Evolutionary conservation across 1,140 invertebrate species (phyloP).

Genomic region (Colletes latitarsis): DNA sequence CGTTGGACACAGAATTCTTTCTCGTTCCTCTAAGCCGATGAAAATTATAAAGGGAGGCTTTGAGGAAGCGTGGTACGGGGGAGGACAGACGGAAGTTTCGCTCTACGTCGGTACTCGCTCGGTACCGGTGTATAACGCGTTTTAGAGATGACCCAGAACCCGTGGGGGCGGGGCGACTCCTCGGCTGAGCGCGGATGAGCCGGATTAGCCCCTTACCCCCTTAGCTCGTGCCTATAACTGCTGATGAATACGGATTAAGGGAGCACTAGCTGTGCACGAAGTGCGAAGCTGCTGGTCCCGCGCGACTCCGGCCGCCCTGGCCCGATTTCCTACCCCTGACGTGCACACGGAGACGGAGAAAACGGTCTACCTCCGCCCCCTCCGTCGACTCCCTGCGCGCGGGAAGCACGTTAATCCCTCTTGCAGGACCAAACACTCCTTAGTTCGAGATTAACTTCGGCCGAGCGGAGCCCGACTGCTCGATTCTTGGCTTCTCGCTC

Average conservation of each 20-base stretch:
- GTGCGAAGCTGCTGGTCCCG: slow-evolving; percentile 57
- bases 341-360: not conserved
- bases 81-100: slow-evolving; percentile 21
- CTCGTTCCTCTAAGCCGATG: slow-evolving; percentile 19
- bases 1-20: not conserved
- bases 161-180: slow-evolving; percentile 48
- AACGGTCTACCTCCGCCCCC: slow-evolving; percentile 6
- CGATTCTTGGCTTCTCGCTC: slow-evolving; percentile 13
- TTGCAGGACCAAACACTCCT: slow-evolving; percentile 67
- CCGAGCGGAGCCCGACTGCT: slow-evolving; percentile 31
- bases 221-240: slow-evolving; percentile 69
- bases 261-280: slow-evolving; percentile 62
- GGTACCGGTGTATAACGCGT: slow-evolving; percentile 58
- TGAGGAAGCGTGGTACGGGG: too few species aligned
- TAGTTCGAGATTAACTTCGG: slow-evolving; percentile 62
- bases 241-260: slow-evolving; percentile 74
- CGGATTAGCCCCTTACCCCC: slow-evolving; percentile 69
- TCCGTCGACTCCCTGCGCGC: not conserved
- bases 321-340: slow-evolving; percentile 42
- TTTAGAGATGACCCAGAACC: slow-evolving; percentile 66
- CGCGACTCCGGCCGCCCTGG: slow-evolving; percentile 37
- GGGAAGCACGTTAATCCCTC: slow-evolving; percentile 58
- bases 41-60: slow-evolving; percentile 38
- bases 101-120: slow-evolving; percentile 21
- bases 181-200: slow-evolving; percentile 70